Conservation (phyloP, 2,888 invertebrate species). For the Itoplectis maculator region DNA sequence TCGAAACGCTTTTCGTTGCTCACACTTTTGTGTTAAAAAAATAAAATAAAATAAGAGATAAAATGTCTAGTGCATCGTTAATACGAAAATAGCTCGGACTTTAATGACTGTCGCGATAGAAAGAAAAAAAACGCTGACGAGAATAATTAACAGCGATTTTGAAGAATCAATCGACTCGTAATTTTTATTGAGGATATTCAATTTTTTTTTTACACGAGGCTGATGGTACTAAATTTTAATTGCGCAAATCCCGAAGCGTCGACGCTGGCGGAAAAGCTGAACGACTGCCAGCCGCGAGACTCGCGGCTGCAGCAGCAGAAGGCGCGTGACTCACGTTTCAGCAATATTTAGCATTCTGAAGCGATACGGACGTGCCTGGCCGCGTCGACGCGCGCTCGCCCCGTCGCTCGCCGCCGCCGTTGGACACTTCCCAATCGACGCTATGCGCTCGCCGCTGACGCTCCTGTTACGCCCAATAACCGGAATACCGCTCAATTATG, state of each 20-base stretch:
- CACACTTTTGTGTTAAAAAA: no score
- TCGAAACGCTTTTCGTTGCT: no score
- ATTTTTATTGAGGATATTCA: neutral
- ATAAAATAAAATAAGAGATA: no score
- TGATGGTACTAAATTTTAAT: neutral
- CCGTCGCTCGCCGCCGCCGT: no score
- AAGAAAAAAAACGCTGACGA: neutral
- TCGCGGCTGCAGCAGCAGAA: constrained; percentile 28
- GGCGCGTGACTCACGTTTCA: constrained; percentile 76
- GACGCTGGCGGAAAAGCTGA: constrained; percentile 4
- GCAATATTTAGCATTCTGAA: constrained; percentile 78
- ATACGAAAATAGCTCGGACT: no score
- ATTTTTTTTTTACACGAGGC: constrained; percentile 2
- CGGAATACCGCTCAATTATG: neutral
- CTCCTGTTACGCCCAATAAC: constrained; percentile 9
- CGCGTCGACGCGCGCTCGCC: neutral
- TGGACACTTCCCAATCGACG: constrained; percentile 35
- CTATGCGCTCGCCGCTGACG: neutral
- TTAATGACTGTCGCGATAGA: neutral
- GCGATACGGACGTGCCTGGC: constrained; percentile 71
- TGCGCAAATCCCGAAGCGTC: constrained; percentile 26
- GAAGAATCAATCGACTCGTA: neutral
- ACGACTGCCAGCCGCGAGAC: constrained; percentile 42
- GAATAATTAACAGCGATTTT: constrained; percentile 3
- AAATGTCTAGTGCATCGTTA: no score